Evolutionary conservation across 2,888 invertebrate species (phyloP), one percentile per base, ranked within the genome.

Genomic region (Drosophila suboccidentalis): DNA sequence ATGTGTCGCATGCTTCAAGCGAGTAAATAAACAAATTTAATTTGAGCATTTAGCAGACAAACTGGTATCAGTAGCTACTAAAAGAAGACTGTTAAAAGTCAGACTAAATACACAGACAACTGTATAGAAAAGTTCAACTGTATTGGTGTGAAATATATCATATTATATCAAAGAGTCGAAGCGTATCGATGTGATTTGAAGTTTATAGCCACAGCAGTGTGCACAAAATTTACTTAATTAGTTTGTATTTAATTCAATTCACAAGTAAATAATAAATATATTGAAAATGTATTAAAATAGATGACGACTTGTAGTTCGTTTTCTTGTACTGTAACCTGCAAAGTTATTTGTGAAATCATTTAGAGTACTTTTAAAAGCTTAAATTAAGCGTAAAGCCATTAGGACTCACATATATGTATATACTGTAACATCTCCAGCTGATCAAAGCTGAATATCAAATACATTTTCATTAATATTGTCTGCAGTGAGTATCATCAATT

Each of bases 171-270:
- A 59, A 43, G 38, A 32, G 39, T 17, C 39, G 62, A 29, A 55
- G 55, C 57, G 38, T 34, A 59, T 43, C 39, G 43, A 60, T 10
- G 13, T 44, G 19, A 50, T 46, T 59, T 51, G 38, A 55, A 38
- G 17, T 44, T 66, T 49, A 55, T 36, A 26, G 26, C 15, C 26
- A 10, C n/a, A 41, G 47, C 57, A 54, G 29, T 34, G 34, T 55
- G 53, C 69, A 79, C 60, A 59, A 82, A 71, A 67, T 80, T 67
- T 66, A 53, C 53, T 66, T 65, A 84, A 87, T 87, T 87, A 84
- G 78, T 80, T 80, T 64, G 69, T 77, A 82, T 85, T 85, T 87
- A 87, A 85, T 89, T 81, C 71, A 81, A 85, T 85, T 85, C 50
- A 68, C 87, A 84, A 32, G 53, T 43, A 59, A 53, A 47, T 69